phyloP scores from a whole-genome alignment of 1,140 invertebrate genomes.

The Pantala flavescens region DNA sequence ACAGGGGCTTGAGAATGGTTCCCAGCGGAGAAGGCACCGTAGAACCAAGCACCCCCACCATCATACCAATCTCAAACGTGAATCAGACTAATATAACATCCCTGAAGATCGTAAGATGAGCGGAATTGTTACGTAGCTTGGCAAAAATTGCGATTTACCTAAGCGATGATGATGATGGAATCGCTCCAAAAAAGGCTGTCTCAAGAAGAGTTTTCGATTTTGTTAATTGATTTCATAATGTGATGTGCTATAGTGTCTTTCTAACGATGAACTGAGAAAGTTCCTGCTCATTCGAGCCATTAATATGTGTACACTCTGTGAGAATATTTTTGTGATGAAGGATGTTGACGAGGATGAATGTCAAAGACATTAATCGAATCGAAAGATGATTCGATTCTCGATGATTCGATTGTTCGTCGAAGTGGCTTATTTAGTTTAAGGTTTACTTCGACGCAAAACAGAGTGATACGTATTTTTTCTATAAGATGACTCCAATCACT shows the following conservation, averaged over 20 bases:
- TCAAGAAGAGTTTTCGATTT: background rate
- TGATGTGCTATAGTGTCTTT: constrained; percentile 6
- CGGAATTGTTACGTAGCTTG: too few relatives aligned
- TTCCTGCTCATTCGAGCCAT: constrained; percentile 1
- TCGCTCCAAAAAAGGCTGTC: background rate
- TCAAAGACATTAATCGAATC: background rate
- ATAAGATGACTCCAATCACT: background rate
- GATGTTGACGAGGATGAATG: background rate
- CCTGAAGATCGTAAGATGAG: background rate
- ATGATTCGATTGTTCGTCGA: background rate
- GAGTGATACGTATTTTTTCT: background rate
- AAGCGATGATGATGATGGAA: too few relatives aligned
- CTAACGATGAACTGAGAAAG: constrained; percentile 1
- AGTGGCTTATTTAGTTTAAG: background rate
- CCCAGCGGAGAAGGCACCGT: background rate
- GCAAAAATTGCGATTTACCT: too few relatives aligned
- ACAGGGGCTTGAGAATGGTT: background rate
- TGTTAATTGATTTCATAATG: background rate
- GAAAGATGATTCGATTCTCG: too few relatives aligned
- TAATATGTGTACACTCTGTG: background rate
- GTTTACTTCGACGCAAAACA: background rate
- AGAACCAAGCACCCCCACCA: background rate
- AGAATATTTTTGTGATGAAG: background rate
- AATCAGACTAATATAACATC: background rate
- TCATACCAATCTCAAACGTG: background rate